A percentile compares a stretch with the other conserved stretches of the same genome.
Conservation (phyloP, 2,888 invertebrate species). For the Noctua fimbriata region DNA sequence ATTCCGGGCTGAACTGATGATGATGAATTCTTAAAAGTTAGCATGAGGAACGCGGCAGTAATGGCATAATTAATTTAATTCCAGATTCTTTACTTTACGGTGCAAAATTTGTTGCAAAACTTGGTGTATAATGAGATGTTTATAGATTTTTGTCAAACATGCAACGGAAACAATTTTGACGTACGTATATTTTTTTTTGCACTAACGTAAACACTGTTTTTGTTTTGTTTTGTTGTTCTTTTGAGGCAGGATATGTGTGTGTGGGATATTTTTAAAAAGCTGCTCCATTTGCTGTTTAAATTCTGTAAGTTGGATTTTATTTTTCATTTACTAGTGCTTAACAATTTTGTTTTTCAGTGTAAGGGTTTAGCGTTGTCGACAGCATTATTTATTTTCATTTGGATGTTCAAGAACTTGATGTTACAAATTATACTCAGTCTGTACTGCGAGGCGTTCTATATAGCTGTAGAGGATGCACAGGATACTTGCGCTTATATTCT, state of each 20-base stretch:
- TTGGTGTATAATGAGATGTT: neutral
- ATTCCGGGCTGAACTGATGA: too few species aligned
- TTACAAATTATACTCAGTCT: conserved; percentile 2
- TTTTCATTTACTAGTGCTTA: neutral
- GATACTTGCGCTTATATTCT: conserved; percentile 12
- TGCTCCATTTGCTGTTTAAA: neutral
- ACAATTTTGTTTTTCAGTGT: neutral
- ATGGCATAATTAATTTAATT: too few species aligned
- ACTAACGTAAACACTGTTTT: too few species aligned
- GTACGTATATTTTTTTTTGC: neutral
- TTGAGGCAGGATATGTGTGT: neutral
- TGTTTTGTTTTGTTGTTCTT: neutral
- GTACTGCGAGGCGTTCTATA: conserved; percentile 9
- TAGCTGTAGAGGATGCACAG: conserved; percentile 16
- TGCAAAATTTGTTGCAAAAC: too few species aligned
- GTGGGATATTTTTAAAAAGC: neutral
- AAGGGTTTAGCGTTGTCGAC: neutral
- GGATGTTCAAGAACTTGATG: conserved; percentile 5
- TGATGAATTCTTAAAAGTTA: too few species aligned
- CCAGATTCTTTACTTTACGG: too few species aligned
- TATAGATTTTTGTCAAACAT: neutral
- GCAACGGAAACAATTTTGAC: neutral
- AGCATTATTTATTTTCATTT: neutral
- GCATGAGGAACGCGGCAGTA: too few species aligned
- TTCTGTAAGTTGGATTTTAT: neutral